These are phyloP conservation scores for Paradoxurus hermaphroditus DNA, from an alignment of 2,113 vertebrate genomes.

Conservation along the genomic window DNA sequence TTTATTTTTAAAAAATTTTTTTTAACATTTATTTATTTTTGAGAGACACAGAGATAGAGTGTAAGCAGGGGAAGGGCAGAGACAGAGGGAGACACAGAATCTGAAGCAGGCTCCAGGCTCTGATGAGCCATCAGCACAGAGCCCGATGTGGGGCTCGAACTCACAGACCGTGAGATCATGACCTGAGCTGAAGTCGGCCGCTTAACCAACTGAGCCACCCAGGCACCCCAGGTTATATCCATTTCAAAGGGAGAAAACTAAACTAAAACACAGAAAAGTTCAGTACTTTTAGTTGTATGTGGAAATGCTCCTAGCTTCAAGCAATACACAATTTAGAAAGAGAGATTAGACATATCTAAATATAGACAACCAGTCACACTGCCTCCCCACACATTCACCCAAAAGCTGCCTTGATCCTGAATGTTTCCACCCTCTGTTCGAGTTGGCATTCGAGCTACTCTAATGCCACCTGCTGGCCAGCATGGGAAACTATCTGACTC, in stretches of 20 bases:
- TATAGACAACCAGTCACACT: neutral
- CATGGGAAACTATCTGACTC: neutral
- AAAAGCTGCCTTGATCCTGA: neutral
- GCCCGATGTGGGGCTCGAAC: too few relatives aligned
- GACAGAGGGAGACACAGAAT: too few relatives aligned
- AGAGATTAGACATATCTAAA: neutral
- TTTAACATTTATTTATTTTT: too few relatives aligned
- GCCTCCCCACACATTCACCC: neutral
- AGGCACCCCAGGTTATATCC: too few relatives aligned
- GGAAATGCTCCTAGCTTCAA: neutral
- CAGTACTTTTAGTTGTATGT: neutral
- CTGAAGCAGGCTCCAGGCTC: too few relatives aligned
- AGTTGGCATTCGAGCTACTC: constrained; percentile 21
- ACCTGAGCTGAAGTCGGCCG: too few relatives aligned
- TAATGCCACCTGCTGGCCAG: constrained; percentile 47
- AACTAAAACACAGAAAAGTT: neutral
- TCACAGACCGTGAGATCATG: too few relatives aligned
- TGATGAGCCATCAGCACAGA: too few relatives aligned
- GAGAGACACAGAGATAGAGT: too few relatives aligned
- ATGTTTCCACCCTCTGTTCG: constrained; percentile 11
- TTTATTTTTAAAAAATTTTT: too few relatives aligned
- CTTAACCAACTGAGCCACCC: too few relatives aligned
- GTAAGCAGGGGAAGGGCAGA: too few relatives aligned
- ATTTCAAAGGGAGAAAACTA: neutral
- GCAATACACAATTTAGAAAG: neutral